A percentile compares a stretch with the other conserved stretches of the same genome.
Evolutionary conservation across 1,140 invertebrate species (phyloP).

Genomic region (Hermetia illucens): DNA sequence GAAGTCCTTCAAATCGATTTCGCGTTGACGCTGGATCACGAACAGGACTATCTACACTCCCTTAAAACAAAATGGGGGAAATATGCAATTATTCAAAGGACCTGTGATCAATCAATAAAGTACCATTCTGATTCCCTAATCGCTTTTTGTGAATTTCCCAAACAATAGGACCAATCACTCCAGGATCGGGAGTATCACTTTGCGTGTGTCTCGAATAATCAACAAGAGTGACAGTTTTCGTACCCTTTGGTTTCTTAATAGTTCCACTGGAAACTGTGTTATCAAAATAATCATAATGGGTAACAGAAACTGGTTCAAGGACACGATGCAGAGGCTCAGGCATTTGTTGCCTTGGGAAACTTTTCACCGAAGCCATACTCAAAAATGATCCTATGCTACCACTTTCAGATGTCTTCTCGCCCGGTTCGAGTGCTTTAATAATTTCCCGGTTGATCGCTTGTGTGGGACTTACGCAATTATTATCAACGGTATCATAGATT

Average conservation of each 20-base stretch:
- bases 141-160: constrained; percentile 55
- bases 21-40: constrained; percentile 27
- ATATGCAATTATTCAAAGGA: neutral
- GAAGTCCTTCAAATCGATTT: constrained; percentile 26
- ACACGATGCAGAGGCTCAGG: constrained; percentile 57
- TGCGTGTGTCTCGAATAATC: constrained; percentile 10
- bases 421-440: constrained; percentile 15
- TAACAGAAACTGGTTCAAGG: constrained; percentile 55
- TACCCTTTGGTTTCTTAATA: constrained; percentile 11
- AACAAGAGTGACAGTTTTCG: neutral
- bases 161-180: constrained; percentile 67
- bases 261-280: constrained; percentile 24
- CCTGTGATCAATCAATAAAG: too few species aligned
- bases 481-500: constrained; percentile 8
- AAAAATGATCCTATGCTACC: constrained; percentile 34
- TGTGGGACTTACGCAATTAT: constrained; percentile 7
- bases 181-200: constrained; percentile 46
- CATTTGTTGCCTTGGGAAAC: constrained; percentile 45
- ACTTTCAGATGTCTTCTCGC: constrained; percentile 21
- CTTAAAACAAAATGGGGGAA: too few species aligned
- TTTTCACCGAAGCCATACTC: constrained; percentile 66
- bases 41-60: constrained; percentile 14
- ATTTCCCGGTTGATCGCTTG: constrained; percentile 27
- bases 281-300: constrained; percentile 44
- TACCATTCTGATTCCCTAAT: constrained; percentile 20